Percentiles rank a stretch among this genome's conserved stretches.
Evolutionary conservation across 2,888 invertebrate species (phyloP).

Genomic region (Ophion costatus): DNA sequence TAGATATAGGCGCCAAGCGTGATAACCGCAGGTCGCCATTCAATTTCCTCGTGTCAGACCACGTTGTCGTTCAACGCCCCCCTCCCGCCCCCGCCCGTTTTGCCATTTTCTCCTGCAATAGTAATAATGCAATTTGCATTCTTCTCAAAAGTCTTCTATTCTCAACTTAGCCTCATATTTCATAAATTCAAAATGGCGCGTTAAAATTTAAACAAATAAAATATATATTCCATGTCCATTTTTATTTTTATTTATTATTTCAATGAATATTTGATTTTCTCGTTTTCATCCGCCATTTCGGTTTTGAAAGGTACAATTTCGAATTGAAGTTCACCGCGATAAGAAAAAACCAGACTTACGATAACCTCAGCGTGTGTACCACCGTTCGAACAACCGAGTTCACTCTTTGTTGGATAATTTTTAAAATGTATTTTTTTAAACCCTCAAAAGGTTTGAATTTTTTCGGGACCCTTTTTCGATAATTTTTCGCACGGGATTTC

Average conservation of each 20-base stretch:
- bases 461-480: neutral
- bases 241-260: neutral
- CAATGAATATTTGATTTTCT: too few relatives aligned
- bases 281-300: too few relatives aligned
- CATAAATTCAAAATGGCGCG: neutral
- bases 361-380: too few relatives aligned
- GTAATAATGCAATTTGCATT: neutral
- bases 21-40: neutral
- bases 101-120: neutral
- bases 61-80: neutral
- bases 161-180: neutral
- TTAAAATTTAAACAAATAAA: neutral
- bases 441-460: neutral
- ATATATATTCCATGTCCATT: neutral
- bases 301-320: too few relatives aligned
- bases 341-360: too few relatives aligned
- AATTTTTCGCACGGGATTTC: too few relatives aligned
- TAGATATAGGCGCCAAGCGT: neutral
- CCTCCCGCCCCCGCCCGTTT: neutral
- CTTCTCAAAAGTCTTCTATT: neutral
- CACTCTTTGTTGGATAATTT: too few relatives aligned
- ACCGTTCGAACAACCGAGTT: too few relatives aligned
- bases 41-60: neutral
- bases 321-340: too few relatives aligned
- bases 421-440: too few relatives aligned